Conservation (phyloP, 2,113 vertebrate genomes). For the Mugil cephalus region DNA sequence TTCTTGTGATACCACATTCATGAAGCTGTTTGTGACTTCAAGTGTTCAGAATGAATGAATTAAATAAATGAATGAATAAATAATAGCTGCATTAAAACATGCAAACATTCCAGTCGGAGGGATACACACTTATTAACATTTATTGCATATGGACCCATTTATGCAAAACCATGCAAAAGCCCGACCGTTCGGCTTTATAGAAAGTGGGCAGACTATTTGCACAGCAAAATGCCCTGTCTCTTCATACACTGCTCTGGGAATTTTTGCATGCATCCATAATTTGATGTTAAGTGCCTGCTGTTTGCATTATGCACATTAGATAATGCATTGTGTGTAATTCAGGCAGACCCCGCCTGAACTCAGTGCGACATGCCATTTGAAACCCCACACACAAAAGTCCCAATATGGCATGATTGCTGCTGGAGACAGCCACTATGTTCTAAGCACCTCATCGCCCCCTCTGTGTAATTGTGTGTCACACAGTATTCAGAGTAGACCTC, state of each 20-base stretch:
- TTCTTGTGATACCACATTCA: background rate
- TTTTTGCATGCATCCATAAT: constrained; percentile 77
- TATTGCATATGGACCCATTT: constrained; percentile 46
- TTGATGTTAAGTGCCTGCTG: constrained; percentile 76
- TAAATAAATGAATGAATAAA: constrained; percentile 11
- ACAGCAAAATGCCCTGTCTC: constrained; percentile 58
- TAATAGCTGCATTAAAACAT: constrained; percentile 36
- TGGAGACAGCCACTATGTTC: constrained; percentile 19
- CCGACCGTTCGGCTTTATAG: constrained; percentile 56
- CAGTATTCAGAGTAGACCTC: constrained; percentile 24
- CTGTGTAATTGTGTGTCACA: constrained; percentile 6
- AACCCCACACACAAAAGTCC: constrained; percentile 20
- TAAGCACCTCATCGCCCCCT: constrained; percentile 20
- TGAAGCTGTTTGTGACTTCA: constrained; percentile 5
- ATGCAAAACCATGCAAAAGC: constrained; percentile 62
- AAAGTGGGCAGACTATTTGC: constrained; percentile 69
- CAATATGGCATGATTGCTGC: background rate
- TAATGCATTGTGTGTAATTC: constrained; percentile 77
- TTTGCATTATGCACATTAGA: constrained; percentile 79
- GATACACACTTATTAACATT: constrained; percentile 52
- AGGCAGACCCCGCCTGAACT: constrained; percentile 59
- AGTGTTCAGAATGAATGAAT: constrained; percentile 15
- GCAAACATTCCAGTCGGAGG: constrained; percentile 43
- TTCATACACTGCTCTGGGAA: constrained; percentile 50
- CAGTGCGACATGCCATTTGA: constrained; percentile 18